Evolutionary conservation across 2,113 vertebrate genomes (phyloP).

Genomic region (Spea bombifrons): DNA sequence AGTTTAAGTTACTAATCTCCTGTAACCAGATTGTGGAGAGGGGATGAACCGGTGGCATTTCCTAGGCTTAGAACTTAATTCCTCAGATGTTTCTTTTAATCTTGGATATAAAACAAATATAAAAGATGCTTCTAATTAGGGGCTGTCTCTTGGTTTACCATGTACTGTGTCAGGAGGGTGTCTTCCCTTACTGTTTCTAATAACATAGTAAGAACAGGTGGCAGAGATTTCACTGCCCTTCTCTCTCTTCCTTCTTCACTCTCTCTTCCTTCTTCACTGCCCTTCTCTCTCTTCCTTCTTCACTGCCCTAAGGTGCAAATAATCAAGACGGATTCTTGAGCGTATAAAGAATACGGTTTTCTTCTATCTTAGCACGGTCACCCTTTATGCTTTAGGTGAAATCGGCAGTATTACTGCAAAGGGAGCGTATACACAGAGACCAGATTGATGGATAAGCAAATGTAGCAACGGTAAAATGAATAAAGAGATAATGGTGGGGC

Average conservation of each 20-base stretch:
- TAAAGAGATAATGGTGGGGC: background rate
- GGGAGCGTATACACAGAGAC: background rate
- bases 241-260: no score
- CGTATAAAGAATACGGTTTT: no score
- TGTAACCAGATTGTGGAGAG: slow-evolving; percentile 42
- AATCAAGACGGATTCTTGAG: no score
- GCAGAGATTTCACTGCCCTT: background rate
- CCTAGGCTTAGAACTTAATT: slow-evolving; percentile 42
- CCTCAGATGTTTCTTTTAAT: slow-evolving; percentile 48
- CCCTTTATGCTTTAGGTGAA: no score
- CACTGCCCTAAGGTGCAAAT: no score
- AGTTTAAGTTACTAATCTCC: slow-evolving; percentile 47
- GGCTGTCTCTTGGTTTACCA: slow-evolving; percentile 21
- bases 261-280: no score
- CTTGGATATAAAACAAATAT: slow-evolving; percentile 47
- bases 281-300: no score
- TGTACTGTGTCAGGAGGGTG: background rate
- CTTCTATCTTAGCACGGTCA: no score
- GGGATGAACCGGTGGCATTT: slow-evolving; percentile 29
- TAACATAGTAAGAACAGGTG: slow-evolving; percentile 9
- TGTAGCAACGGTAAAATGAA: background rate
- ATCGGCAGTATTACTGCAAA: background rate
- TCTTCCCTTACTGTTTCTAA: background rate
- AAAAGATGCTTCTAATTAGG: slow-evolving; percentile 33
- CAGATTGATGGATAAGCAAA: background rate